Base-by-base conservation (phyloP, 2,888 invertebrate genomes). In the Phania funesta region DNA sequence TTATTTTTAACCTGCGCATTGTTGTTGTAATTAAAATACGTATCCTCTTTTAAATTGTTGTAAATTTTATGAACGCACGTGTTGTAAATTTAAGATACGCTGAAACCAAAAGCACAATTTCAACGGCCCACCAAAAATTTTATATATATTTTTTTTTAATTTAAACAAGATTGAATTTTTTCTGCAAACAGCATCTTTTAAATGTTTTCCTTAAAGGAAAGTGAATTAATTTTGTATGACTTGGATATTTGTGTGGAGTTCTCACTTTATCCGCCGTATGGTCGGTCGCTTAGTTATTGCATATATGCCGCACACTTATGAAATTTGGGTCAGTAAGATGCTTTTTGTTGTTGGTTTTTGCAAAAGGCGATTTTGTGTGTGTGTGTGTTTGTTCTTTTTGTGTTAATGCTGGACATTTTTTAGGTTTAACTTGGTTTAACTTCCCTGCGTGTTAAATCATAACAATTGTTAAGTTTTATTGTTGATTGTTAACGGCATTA, bases 301-400 rank as follows among this genome's bases (percentile, higher is more conserved):
- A 68, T 54, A 29, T 44, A 41, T 50, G 74, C 52, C 78, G 52
- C 32, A 74, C 54, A 65, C 74, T 80, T 68, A 62, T 29, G 32
- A 64, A 65, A 82, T 74, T 74, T 74, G 56, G 82, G 82, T 82
- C 82, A 82, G 50, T 70, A 60, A 76, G 82, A 50, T 81, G 56
- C 56, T 16, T 67, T 38, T 38, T 50, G 50, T 48, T 46, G 7
- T 38, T 29, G 32, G 32, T 3, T 38, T 24, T 26, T 50, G 20
- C 24, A 35, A n/a, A n/a, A n/a, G 16, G 29, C 41, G 65, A 18
- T 29, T 48, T 73, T 48, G 1, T 38, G 29, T 75, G 35, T 4
- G 13, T 65, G 60, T 44, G 44, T 50, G 26, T 13, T 1, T 8
- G 16, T 35, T n/a, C n/a, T n/a, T n/a, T n/a, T n/a, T n/a, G n/a